Conservation (phyloP, 2,888 invertebrate genomes). For the Chironomus tentans region DNA sequence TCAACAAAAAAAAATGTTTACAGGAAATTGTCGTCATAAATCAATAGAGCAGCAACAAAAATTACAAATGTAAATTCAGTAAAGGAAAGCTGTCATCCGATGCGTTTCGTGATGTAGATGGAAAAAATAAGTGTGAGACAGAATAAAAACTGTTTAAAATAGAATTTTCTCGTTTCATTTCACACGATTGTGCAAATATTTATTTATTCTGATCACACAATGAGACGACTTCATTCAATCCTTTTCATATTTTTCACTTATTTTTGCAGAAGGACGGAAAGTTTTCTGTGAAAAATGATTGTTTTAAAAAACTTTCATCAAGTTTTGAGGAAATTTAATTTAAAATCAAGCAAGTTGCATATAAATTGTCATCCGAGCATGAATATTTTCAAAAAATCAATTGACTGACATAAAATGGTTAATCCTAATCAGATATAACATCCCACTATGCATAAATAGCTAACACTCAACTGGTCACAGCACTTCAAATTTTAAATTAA, state of each 20-base stretch:
- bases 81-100: not conserved
- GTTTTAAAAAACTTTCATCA: no score
- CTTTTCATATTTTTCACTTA: not conserved
- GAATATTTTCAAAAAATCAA: no score
- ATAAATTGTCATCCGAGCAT: no score
- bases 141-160: not conserved
- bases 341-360: no score
- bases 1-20: not conserved
- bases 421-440: no score
- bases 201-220: constrained; percentile 10
- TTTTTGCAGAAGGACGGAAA: not conserved
- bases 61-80: not conserved
- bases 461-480: no score
- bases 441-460: no score
- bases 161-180: not conserved
- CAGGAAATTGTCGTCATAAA: not conserved
- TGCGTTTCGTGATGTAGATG: not conserved
- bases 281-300: no score
- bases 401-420: no score
- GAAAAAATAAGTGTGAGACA: not conserved
- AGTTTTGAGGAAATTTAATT: no score
- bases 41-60: not conserved
- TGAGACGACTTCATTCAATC: constrained; percentile 16
- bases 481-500: no score
- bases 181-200: not conserved